A percentile compares a stretch with the other conserved stretches of the same genome.
phyloP scores from a whole-genome alignment of 37 sponge, comb jelly and placozoan species.

The Dysidea cf. avara region DNA sequence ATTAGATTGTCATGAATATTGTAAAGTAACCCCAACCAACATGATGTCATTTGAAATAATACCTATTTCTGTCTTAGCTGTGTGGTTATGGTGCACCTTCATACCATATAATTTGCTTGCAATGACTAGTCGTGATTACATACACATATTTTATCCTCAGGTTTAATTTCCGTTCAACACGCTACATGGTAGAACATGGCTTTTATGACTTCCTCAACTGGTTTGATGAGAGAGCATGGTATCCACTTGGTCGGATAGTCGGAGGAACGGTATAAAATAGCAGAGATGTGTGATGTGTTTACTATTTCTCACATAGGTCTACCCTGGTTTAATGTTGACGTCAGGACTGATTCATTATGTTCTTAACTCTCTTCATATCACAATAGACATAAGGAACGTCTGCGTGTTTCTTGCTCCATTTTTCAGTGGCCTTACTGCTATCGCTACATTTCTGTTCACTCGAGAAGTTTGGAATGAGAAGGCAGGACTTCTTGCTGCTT shows the following conservation, averaged over 20 bases:
- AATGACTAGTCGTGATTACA: background rate
- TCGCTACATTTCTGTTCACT: conserved; percentile 92
- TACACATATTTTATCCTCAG: conserved; percentile 29
- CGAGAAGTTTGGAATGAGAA: conserved; percentile 93
- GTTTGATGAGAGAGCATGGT: conserved; percentile 99
- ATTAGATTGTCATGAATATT: too few species aligned
- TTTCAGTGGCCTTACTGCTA: conserved; percentile 93
- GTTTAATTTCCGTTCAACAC: conserved; percentile 98
- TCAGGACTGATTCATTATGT: conserved; percentile 92
- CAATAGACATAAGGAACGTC: conserved; percentile 95
- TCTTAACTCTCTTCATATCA: conserved; percentile 83
- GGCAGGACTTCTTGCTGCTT: conserved; percentile 97
- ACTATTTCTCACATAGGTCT: conserved; percentile 70
- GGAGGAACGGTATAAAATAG: conserved; percentile 90
- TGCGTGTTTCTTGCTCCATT: conserved; percentile 98
- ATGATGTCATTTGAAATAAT: too few species aligned
- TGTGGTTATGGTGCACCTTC: too few species aligned
- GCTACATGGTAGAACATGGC: conserved; percentile 90
- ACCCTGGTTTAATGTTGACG: conserved; percentile 99
- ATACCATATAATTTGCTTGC: background rate
- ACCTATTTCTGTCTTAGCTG: too few species aligned
- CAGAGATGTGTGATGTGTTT: background rate
- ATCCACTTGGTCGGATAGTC: conserved; percentile 96
- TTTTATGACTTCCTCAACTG: conserved; percentile 98
- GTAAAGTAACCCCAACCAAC: too few species aligned